phyloP scores from a whole-genome alignment of 1,140 invertebrate species.

The Cylas formicarius region DNA sequence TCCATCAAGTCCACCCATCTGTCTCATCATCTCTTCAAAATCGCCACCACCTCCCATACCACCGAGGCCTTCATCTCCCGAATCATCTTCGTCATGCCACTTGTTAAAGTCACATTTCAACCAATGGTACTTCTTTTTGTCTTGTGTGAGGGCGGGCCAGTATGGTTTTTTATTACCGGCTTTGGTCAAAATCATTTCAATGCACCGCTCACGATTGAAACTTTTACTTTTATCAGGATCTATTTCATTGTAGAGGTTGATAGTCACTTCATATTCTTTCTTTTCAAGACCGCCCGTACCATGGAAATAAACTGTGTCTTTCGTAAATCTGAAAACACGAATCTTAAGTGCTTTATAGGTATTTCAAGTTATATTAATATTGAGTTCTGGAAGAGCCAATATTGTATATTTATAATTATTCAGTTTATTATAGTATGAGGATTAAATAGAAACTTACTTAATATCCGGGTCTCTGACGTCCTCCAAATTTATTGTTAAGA shows the following conservation, averaged over 20 bases:
- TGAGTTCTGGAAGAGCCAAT: neutral
- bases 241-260: conserved; percentile 77
- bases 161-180: conserved; percentile 54
- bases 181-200: conserved; percentile 67
- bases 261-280: conserved; percentile 75
- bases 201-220: conserved; percentile 60
- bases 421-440: too few species aligned
- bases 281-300: conserved; percentile 78
- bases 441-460: conserved; percentile 50
- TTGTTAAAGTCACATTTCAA: conserved; percentile 95
- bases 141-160: conserved; percentile 83
- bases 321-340: conserved; percentile 56
- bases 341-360: neutral
- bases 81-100: conserved; percentile 85
- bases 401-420: neutral
- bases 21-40: conserved; percentile 42
- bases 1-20: conserved; percentile 39
- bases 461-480: conserved; percentile 79
- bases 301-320: conserved; percentile 75
- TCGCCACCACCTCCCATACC: conserved; percentile 38
- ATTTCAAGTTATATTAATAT: too few species aligned
- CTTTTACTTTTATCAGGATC: conserved; percentile 66
- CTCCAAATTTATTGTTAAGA: conserved; percentile 83
- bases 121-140: conserved; percentile 89
- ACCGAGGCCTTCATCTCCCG: conserved; percentile 39